Base-by-base conservation (phyloP, 2,797 vertebrate species). In the Parauchenoglanis ngamensis region DNA sequence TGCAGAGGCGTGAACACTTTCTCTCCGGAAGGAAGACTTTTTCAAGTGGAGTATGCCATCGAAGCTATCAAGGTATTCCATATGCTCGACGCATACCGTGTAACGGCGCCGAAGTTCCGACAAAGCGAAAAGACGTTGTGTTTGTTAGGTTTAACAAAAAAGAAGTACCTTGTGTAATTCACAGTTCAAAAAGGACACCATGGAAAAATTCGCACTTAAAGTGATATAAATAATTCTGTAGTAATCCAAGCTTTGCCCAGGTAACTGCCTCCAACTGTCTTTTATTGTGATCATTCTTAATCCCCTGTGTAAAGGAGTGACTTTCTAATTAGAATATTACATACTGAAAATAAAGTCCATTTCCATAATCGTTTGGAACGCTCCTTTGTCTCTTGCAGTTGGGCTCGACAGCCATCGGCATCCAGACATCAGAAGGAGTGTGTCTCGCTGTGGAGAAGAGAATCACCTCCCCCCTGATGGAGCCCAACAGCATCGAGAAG, bases 11-110 rank as follows among this genome's bases (percentile, higher is more conserved):
- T 99, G 91, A 99, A 99, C 94, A 99, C 98, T 72, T 99, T 99
- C 95, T 99, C 98, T 92, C 98, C 98, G 0, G 98, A 99, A 89
- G 98, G 98, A 92, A 95, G 98, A 92, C 96, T 99, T 90, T 99
- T 99, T 94, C 98, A 99, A 94, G 98, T 99, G 92, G 98, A 99
- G 93, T 99, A 99, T 96, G 98, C 98, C 89, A 99, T 99, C 35
- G 98, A 99, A 93, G 98, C 98, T 44, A 99, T 99, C 28, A 99
- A 99, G 95, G 98, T 99, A 95, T 91, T 67, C 81, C 1, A 17
- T 49, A 0, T 28, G 44, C 5, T 59, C 67, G 4, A 12, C 15
- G 6, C 0, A 2, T 56, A 12, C 7, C 21, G 15, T 31, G 59
- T 25, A 61, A 0, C 8, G 8, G 23, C 65, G 17, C 28, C 12